Evolutionary conservation across 2,888 invertebrate genomes (phyloP).

Genomic region (Hypselothyrea guttata): DNA sequence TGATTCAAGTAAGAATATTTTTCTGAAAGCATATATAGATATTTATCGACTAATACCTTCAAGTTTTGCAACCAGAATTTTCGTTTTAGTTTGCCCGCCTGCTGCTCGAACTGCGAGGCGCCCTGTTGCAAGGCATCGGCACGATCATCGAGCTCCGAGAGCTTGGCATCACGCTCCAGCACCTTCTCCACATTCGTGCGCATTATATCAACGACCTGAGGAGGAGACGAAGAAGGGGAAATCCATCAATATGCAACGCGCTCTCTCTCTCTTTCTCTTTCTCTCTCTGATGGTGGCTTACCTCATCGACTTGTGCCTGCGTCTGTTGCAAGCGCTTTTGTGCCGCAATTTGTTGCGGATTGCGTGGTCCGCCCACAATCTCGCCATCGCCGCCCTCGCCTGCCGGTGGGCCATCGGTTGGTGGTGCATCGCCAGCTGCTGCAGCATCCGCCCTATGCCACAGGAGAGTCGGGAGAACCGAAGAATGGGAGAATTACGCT

Average conservation of each 20-base stretch:
- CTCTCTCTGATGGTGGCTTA: slow-evolving; percentile 71
- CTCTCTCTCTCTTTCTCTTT: too few species aligned
- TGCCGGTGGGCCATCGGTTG: slow-evolving; percentile 86
- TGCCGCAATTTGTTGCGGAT: slow-evolving; percentile 92
- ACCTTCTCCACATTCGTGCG: slow-evolving; percentile 98
- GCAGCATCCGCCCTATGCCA: slow-evolving; percentile 81
- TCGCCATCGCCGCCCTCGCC: slow-evolving; percentile 88
- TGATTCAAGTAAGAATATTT: too few species aligned
- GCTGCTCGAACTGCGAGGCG: slow-evolving; percentile 98
- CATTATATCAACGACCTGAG: slow-evolving; percentile 94
- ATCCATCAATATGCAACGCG: too few species aligned
- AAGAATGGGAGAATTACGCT: background rate
- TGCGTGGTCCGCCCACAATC: slow-evolving; percentile 92
- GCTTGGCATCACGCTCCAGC: slow-evolving; percentile 95
- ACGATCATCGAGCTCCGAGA: slow-evolving; percentile 96
- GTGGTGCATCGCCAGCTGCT: slow-evolving; percentile 81
- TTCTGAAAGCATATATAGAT: too few species aligned
- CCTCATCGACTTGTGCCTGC: slow-evolving; percentile 93
- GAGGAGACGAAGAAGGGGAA: slow-evolving; percentile 23
- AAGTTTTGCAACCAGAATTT: slow-evolving; percentile 99
- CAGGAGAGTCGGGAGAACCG: background rate
- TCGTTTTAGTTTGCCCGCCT: slow-evolving; percentile 97
- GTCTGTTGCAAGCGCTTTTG: slow-evolving; percentile 92
- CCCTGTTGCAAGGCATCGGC: slow-evolving; percentile 97
- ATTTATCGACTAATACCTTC: slow-evolving; percentile 84